phyloP scores from a whole-genome alignment of 2,113 vertebrate genomes.

The Mobula hypostoma region DNA sequence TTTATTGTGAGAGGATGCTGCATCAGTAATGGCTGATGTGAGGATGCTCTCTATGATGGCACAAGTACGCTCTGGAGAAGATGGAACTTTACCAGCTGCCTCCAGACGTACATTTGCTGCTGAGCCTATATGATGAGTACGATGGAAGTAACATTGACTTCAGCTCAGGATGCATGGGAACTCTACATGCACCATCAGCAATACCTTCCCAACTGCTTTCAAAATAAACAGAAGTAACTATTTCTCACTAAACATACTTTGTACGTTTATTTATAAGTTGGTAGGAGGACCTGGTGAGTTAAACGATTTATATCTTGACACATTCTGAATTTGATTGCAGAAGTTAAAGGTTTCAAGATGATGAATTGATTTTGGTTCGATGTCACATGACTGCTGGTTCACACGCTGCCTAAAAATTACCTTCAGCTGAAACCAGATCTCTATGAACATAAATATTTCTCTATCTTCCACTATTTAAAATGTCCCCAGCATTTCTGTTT shows the following conservation, averaged over 20 bases:
- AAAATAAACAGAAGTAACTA: slow-evolving; percentile 29
- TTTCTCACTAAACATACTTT: not conserved
- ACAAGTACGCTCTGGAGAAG: no score
- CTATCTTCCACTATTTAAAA: no score
- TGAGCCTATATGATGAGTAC: not conserved
- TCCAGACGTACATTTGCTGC: no score
- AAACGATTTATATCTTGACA: slow-evolving; percentile 11
- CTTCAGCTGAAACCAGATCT: not conserved
- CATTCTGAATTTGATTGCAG: not conserved
- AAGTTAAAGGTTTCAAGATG: slow-evolving; percentile 33
- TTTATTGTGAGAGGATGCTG: no score
- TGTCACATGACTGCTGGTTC: not conserved
- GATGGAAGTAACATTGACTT: not conserved
- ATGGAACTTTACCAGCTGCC: no score
- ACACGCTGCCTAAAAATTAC: not conserved
- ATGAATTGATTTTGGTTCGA: slow-evolving; percentile 1
- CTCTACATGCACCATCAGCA: not conserved
- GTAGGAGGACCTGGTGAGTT: slow-evolving; percentile 8
- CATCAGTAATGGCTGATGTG: no score
- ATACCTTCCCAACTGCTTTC: not conserved
- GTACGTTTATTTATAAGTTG: not conserved
- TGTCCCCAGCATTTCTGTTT: no score
- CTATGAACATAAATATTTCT: no score
- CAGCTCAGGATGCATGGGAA: not conserved
- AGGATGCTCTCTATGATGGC: no score